These are phyloP conservation scores for Semicossyphus pulcher DNA, from an alignment of 2,113 vertebrate genomes.

Conservation along the genomic window DNA sequence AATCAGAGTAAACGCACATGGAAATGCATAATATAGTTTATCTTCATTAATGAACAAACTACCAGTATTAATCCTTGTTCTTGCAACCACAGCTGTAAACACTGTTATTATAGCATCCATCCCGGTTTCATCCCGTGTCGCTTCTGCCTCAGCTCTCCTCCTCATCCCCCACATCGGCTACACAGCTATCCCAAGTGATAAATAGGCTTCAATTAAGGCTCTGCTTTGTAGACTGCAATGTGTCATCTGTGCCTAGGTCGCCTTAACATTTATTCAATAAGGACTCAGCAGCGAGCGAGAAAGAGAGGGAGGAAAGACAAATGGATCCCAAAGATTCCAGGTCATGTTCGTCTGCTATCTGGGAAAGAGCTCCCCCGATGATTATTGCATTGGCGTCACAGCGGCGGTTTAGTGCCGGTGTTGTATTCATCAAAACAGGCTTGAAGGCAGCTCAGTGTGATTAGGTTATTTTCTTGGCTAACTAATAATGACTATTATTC, in stretches of 20 bases:
- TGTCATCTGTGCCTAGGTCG: constrained; percentile 74
- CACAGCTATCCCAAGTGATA: constrained; percentile 67
- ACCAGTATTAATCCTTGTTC: not conserved
- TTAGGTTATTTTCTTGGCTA: constrained; percentile 74
- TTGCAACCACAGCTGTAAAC: constrained; percentile 3
- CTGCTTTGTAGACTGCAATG: constrained; percentile 72
- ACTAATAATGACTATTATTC: constrained; percentile 71
- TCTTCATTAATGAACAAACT: not conserved
- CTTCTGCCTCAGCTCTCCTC: constrained; percentile 15
- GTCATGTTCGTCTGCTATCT: constrained; percentile 70
- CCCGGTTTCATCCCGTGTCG: not conserved
- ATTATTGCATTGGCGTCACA: constrained; percentile 61
- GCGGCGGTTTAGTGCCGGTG: constrained; percentile 35
- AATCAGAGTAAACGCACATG: not conserved
- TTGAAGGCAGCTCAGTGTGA: constrained; percentile 67
- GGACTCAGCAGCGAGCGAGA: constrained; percentile 64
- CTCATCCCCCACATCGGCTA: constrained; percentile 29
- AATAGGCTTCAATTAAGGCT: constrained; percentile 77
- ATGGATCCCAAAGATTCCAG: constrained; percentile 69
- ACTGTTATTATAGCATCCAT: not conserved
- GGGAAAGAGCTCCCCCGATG: constrained; percentile 48
- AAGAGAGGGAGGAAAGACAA: constrained; percentile 62
- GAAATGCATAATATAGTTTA: not conserved
- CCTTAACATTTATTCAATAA: constrained; percentile 79
- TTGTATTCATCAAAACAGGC: constrained; percentile 70